Conservation (phyloP, 2,797 vertebrate species). For the Gadopsis marmoratus region DNA sequence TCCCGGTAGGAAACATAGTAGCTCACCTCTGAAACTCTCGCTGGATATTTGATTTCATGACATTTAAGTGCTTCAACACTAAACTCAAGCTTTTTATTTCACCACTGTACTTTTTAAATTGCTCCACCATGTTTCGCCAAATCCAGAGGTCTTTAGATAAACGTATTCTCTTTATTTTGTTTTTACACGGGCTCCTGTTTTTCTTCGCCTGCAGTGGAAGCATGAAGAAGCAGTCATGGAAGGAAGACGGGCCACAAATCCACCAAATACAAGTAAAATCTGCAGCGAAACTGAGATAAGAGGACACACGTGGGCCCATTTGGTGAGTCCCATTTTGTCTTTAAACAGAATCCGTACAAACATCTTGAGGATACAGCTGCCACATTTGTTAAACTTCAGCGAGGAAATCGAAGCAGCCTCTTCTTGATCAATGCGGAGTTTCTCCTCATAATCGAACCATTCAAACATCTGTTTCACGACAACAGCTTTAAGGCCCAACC, state of each 20-base stretch:
- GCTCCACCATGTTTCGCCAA: too few species aligned
- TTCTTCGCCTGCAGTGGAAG: not conserved
- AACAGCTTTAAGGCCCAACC: not conserved
- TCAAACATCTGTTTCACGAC: not conserved
- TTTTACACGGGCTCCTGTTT: too few species aligned
- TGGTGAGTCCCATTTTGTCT: not conserved
- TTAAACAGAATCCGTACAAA: not conserved
- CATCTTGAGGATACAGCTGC: not conserved
- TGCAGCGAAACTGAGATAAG: not conserved
- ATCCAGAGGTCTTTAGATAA: too few species aligned
- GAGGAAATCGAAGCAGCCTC: too few species aligned
- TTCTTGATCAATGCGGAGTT: not conserved
- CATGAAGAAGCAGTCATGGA: not conserved
- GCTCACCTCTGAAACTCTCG: not conserved
- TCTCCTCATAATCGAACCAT: not conserved
- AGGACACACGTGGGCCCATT: not conserved
- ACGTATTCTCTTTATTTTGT: too few species aligned
- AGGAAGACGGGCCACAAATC: not conserved
- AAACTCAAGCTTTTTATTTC: not conserved
- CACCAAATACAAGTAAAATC: not conserved
- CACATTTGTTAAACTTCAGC: not conserved
- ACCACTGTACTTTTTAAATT: not conserved
- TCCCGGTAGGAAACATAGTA: not conserved
- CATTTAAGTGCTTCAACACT: conserved; percentile 21
- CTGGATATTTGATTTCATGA: conserved; percentile 18